phyloP scores from a whole-genome alignment of 2,113 vertebrate genomes.

The Symphodus melops region DNA sequence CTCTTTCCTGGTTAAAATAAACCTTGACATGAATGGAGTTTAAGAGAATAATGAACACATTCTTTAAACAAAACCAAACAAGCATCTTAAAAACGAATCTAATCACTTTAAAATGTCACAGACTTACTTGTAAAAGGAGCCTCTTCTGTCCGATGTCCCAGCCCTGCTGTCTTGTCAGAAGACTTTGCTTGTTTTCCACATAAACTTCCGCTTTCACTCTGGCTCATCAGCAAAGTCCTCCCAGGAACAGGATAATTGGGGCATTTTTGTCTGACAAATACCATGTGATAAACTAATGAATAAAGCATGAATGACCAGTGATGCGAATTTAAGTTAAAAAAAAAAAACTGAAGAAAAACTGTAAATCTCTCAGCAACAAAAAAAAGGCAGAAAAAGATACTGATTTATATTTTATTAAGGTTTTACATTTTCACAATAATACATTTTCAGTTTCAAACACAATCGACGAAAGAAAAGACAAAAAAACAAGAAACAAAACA shows the following conservation, averaged over 20 bases:
- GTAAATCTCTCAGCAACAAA: not conserved
- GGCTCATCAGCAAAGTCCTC: constrained; percentile 59
- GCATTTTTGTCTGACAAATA: constrained; percentile 70
- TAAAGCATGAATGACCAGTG: constrained; percentile 56
- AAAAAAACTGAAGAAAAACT: too few relatives aligned
- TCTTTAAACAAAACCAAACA: not conserved
- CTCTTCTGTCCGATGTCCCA: not conserved
- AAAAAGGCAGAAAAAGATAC: constrained; percentile 4
- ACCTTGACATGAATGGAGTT: fast-evolving
- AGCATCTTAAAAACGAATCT: not conserved
- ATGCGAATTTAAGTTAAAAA: not conserved
- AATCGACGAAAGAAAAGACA: constrained; percentile 42
- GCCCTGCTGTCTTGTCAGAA: not conserved
- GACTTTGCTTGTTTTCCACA: constrained; percentile 26
- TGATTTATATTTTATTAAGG: constrained; percentile 65
- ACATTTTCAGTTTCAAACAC: constrained; percentile 65
- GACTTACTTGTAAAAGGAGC: constrained; percentile 47
- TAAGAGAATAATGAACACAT: not conserved
- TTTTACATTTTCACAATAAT: constrained; percentile 69
- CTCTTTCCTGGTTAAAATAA: not conserved
- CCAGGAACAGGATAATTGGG: constrained; percentile 47
- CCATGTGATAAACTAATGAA: constrained; percentile 81
- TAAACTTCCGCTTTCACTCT: not conserved
- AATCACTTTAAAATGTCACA: constrained; percentile 3
- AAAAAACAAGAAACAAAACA: constrained; percentile 36